Evolutionary conservation across 1,140 invertebrate genomes (phyloP).

Genomic region (Drosophila aff.): DNA sequence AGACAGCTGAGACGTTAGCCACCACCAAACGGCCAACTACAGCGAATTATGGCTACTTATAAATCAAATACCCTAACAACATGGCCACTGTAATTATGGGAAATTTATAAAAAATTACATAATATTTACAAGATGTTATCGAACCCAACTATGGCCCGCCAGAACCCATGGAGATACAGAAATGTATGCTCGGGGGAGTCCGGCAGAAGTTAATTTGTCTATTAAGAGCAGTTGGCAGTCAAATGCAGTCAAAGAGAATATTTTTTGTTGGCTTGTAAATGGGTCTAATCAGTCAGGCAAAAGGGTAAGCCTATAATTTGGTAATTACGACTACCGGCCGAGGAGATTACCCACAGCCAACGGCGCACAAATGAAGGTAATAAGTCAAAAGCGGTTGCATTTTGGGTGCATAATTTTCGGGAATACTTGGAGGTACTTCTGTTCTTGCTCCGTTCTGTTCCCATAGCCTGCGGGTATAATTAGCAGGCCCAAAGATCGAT

Average conservation of each 20-base stretch:
- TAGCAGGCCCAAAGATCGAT: conserved; percentile 56
- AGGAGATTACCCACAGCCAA: conserved; percentile 36
- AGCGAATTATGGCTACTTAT: conserved; percentile 67
- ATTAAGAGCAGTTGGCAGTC: conserved; percentile 64
- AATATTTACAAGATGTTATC: conserved; percentile 84
- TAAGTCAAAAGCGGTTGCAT: conserved; percentile 79
- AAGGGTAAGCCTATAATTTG: conserved; percentile 83
- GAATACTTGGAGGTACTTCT: conserved; percentile 16
- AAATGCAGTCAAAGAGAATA: conserved; percentile 53
- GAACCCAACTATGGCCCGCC: conserved; percentile 52
- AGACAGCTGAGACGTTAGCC: conserved; percentile 25
- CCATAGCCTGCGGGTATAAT: conserved; percentile 66
- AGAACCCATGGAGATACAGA: conserved; percentile 26
- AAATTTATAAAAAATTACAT: conserved; percentile 80
- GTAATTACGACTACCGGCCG: conserved; percentile 61
- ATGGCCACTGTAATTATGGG: conserved; percentile 70
- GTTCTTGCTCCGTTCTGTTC: conserved; percentile 31
- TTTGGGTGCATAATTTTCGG: conserved; percentile 68
- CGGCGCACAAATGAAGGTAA: conserved; percentile 66
- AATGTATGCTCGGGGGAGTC: conserved; percentile 34
- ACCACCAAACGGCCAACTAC: conserved; percentile 52
- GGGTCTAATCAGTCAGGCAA: conserved; percentile 79
- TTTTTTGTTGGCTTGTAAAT: conserved; percentile 60
- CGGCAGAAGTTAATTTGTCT: conserved; percentile 73
- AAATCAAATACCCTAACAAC: conserved; percentile 78